phyloP scores from a whole-genome alignment of 2,888 invertebrate species.

The Iselma pallidipennis region DNA sequence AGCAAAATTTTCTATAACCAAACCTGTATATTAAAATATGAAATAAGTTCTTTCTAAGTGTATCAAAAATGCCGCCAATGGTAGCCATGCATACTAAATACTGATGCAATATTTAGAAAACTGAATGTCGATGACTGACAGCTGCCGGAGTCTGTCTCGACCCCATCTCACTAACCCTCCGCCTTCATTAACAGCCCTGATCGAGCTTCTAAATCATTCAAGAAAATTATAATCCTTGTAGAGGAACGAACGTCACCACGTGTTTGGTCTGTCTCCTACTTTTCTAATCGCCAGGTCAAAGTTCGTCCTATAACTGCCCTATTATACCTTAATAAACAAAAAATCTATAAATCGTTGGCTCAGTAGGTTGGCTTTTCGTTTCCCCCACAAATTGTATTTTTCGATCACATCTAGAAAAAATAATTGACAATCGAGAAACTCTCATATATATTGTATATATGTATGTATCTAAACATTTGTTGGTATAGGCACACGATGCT shows the following conservation, averaged over 20 bases:
- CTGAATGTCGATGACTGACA: conserved; percentile 19
- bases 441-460: conserved; percentile 1
- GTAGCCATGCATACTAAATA: conserved; percentile 15
- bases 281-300: background rate
- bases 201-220: conserved; percentile 22
- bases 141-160: conserved; percentile 3
- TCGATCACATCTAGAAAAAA: conserved; percentile 16
- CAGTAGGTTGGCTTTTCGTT: conserved; percentile 10
- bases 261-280: background rate
- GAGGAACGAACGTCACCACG: conserved; percentile 12
- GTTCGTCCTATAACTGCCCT: conserved; percentile 2
- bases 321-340: conserved; percentile 17
- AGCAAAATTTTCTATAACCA: too few relatives aligned
- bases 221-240: conserved; percentile 10
- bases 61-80: background rate
- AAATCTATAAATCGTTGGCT: conserved; percentile 26
- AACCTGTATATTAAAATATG: too few relatives aligned
- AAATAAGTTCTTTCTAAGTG: background rate
- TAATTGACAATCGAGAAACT: conserved; percentile 24
- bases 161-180: conserved; percentile 4
- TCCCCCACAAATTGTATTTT: conserved; percentile 17
- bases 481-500: background rate
- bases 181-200: conserved; percentile 15
- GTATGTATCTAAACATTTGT: conserved; percentile 12
- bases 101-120: conserved; percentile 14